phyloP scores from a whole-genome alignment of 2,888 invertebrate species.

The Bugula neritina region DNA sequence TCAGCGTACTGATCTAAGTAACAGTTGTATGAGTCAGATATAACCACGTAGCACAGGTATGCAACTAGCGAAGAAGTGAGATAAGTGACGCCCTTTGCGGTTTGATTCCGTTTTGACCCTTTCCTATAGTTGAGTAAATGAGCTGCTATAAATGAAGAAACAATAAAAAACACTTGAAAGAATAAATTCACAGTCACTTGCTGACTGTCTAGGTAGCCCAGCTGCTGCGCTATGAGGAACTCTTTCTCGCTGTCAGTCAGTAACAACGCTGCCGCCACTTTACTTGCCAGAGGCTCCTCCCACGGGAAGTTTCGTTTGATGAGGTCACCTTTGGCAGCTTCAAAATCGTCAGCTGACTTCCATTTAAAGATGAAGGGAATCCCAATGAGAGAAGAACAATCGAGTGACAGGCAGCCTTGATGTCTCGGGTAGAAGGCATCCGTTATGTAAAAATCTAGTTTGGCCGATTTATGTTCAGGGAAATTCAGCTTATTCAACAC shows the following conservation, averaged over 20 bases:
- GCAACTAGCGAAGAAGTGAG: background rate
- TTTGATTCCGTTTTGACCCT: background rate
- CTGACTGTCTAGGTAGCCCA: conserved; percentile 18
- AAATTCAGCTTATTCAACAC: background rate
- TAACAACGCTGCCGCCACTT: background rate
- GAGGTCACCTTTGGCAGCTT: background rate
- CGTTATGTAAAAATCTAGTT: conserved; percentile 1
- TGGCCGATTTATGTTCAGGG: background rate
- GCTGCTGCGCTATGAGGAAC: conserved; percentile 11
- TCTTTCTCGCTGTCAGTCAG: conserved; percentile 3
- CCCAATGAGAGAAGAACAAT: background rate
- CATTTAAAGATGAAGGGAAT: background rate
- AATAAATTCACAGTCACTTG: background rate
- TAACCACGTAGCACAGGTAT: background rate
- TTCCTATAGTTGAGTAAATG: background rate
- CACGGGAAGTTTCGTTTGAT: conserved; percentile 3
- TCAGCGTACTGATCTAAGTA: background rate
- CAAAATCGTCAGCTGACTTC: background rate
- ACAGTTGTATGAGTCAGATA: background rate
- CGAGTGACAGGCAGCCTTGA: background rate
- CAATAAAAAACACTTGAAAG: background rate
- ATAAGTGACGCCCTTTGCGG: background rate
- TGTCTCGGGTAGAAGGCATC: background rate
- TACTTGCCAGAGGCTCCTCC: background rate
- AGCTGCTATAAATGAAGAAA: background rate